Conservation (phyloP, 2,888 invertebrate species). For the Choreutis nemorana region DNA sequence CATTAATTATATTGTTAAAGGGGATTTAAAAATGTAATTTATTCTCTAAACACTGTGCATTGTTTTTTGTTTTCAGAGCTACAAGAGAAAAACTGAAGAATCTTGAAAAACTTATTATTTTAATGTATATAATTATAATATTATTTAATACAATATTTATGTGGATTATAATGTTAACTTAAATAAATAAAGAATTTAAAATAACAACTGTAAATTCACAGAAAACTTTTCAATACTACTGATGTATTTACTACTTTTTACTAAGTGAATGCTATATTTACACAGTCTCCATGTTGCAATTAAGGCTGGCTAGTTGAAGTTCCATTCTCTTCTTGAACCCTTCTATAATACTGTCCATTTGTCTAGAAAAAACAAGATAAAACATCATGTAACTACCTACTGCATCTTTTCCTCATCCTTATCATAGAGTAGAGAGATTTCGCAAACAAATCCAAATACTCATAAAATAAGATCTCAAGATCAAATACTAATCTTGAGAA, state of each 20-base stretch:
- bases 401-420: no score
- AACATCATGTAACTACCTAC: no score
- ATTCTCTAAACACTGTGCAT: not conserved
- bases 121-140: constrained; percentile 7
- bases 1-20: not conserved
- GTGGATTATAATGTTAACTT: constrained; percentile 1
- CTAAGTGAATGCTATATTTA: no score
- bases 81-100: constrained; percentile 18
- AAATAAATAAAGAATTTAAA: not conserved
- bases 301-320: constrained; percentile 73
- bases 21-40: not conserved
- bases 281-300: constrained; percentile 50
- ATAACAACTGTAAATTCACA: constrained; percentile 1
- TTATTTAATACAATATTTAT: constrained; percentile 3
- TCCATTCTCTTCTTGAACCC: constrained; percentile 72
- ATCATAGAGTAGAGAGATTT: no score
- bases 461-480: not conserved
- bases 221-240: constrained; percentile 1
- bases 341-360: constrained; percentile 69
- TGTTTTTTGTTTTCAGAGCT: constrained; percentile 25
- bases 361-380: constrained; percentile 57
- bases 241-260: no score
- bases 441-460: no score
- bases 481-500: no score
- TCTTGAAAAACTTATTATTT: constrained; percentile 5